A percentile compares a stretch with the other conserved stretches of the same genome.
phyloP scores from a whole-genome alignment of 2,888 invertebrate species.

The Leucophora obtusa region DNA sequence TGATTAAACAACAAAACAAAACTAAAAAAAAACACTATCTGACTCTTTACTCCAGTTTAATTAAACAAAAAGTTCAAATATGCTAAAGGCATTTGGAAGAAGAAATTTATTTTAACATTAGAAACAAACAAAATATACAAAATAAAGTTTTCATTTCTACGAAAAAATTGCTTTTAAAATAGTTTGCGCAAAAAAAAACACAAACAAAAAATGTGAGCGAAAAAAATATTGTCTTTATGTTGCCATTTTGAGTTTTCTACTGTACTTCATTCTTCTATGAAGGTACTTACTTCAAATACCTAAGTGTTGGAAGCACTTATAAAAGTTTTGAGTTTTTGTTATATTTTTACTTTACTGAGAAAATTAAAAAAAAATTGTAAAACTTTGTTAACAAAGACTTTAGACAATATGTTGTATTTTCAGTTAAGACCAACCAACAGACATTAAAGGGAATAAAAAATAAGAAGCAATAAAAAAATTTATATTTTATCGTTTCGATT shows the following conservation, averaged over 20 bases:
- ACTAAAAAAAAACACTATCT: slow-evolving; percentile 31
- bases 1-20: slow-evolving; percentile 33
- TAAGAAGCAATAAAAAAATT: background rate
- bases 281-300: slow-evolving; percentile 5
- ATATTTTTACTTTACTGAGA: slow-evolving; percentile 15
- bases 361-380: slow-evolving; percentile 2
- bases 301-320: slow-evolving; percentile 57
- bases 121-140: background rate
- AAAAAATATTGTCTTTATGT: slow-evolving; percentile 22
- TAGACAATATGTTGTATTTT: slow-evolving; percentile 34
- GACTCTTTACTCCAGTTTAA: slow-evolving; percentile 50
- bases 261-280: slow-evolving; percentile 11
- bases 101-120: slow-evolving; percentile 14
- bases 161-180: slow-evolving; percentile 39
- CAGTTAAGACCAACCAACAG: background rate
- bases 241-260: slow-evolving; percentile 49
- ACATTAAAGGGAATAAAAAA: slow-evolving; percentile 3
- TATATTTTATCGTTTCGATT: slow-evolving; percentile 13
- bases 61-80: slow-evolving; percentile 47
- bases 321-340: slow-evolving; percentile 34
- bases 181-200: slow-evolving; percentile 31
- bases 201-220: background rate
- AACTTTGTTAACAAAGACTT: slow-evolving; percentile 33
- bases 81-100: slow-evolving; percentile 39
- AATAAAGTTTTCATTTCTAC: slow-evolving; percentile 10